These are phyloP conservation scores for Heterotilapia buettikoferi DNA, from an alignment of 2,113 vertebrate species.

Conservation along the genomic window DNA sequence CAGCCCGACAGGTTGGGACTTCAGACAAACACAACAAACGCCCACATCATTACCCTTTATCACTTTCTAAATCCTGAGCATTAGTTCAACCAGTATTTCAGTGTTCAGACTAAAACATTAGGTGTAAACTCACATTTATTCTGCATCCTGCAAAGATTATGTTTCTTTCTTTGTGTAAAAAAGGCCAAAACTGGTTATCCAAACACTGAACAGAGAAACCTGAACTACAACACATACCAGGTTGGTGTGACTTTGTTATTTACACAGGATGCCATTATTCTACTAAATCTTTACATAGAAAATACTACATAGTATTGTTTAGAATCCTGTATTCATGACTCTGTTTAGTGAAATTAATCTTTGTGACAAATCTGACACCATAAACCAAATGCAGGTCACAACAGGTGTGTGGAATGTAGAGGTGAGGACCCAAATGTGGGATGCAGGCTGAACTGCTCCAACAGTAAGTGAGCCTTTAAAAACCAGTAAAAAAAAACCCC, in stretches of 20 bases:
- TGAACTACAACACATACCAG: background rate
- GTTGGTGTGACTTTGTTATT: background rate
- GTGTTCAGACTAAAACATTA: background rate
- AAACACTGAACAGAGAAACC: background rate
- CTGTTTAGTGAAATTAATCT: background rate
- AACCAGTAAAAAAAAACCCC: background rate
- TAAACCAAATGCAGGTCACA: background rate
- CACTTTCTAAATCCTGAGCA: background rate
- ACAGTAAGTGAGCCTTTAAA: rapidly evolving
- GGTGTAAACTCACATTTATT: background rate
- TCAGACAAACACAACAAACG: background rate
- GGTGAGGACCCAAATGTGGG: background rate
- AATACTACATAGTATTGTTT: rapidly evolving
- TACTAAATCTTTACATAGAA: rapidly evolving
- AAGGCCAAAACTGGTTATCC: background rate
- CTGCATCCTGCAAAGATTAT: background rate
- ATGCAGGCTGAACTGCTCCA: background rate
- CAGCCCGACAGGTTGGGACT: background rate
- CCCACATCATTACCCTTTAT: background rate
- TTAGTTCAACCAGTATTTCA: background rate
- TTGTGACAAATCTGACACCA: background rate
- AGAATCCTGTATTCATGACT: background rate
- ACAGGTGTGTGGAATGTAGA: background rate
- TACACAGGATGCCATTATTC: rapidly evolving
- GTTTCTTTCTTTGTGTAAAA: background rate